Base-by-base conservation (phyloP, 2,888 invertebrate genomes). In the Mylabris sibirica region DNA sequence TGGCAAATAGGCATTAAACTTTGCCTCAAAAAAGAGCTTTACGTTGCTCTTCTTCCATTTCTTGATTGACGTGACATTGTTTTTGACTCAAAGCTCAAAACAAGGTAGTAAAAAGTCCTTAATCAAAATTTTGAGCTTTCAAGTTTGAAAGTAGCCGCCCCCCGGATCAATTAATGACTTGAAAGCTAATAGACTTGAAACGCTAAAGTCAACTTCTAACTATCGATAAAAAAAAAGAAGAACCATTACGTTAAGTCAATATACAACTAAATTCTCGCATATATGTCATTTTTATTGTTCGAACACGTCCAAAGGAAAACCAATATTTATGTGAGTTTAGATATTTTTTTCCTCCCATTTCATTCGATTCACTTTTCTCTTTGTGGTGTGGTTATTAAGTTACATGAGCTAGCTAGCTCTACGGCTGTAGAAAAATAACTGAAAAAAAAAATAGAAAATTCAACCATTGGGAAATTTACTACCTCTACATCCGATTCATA, bases 251-350 rank as follows among this genome's bases (percentile, higher is more conserved):
- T 12, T 53, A 24, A 65, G 77, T 79, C 79, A 79, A 79, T 79
- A 78, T 76, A 75, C 11, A 14, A 41, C 14, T 14, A 78, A 76
- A 77, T 75, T 71, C 72, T 72, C 69, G 67, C 70, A 74, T 74
- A 76, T 76, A 74, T 76, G 76, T 77, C 77, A 77, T 72, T 75
- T 79, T 78, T 79, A 77, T 77, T 77, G 76, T 73, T 72, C 72
- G 68, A 65, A 73, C 76, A 77, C 77, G 76, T 77, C 75, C 74
- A 61, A 30, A 72, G 77, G 70, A 78, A 79, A 76, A 74, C 78
- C 76, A 79, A 78, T 79, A 79, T 79, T 79, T 79, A 77, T 75
- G 77, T 74, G 76, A 76, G 78, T 79, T 79, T 75, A 78, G 78
- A 76, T 76, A 74, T 74, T 72, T 69, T 22, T 24, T 24, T 74